A percentile compares a stretch with the other conserved stretches of the same genome.
phyloP scores from a whole-genome alignment of 2,797 vertebrate genomes.

The Falco columbarius region DNA sequence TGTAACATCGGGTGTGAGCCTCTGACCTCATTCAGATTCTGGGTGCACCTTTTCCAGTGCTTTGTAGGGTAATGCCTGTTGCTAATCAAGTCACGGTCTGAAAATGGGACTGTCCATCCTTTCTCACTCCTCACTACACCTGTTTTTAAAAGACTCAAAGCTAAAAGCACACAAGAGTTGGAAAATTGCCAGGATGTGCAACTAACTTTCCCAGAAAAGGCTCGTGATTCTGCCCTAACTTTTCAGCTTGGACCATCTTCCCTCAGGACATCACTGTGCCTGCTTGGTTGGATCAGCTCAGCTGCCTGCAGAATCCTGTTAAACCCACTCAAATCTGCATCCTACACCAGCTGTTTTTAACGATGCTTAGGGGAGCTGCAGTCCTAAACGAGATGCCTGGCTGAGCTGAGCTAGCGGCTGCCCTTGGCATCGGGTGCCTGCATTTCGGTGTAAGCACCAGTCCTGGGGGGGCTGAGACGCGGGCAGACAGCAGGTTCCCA shows the following conservation, averaged over 20 bases:
- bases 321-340: background rate
- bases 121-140: background rate
- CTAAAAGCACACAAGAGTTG: background rate
- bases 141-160: background rate
- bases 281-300: background rate
- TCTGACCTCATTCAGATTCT: background rate
- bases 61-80: background rate
- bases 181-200: background rate
- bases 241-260: background rate
- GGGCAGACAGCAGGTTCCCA: background rate
- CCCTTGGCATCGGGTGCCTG: background rate
- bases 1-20: background rate
- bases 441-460: background rate
- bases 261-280: background rate
- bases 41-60: background rate
- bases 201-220: background rate
- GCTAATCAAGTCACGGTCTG: background rate
- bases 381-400: background rate
- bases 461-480: fast-evolving
- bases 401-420: fast-evolving
- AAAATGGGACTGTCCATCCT: background rate
- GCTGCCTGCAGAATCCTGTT: background rate
- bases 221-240: background rate
- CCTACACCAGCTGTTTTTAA: background rate
- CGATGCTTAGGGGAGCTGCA: background rate